Base-by-base conservation (phyloP, 2,113 vertebrate genomes). In the Nothoprocta perdicaria region DNA sequence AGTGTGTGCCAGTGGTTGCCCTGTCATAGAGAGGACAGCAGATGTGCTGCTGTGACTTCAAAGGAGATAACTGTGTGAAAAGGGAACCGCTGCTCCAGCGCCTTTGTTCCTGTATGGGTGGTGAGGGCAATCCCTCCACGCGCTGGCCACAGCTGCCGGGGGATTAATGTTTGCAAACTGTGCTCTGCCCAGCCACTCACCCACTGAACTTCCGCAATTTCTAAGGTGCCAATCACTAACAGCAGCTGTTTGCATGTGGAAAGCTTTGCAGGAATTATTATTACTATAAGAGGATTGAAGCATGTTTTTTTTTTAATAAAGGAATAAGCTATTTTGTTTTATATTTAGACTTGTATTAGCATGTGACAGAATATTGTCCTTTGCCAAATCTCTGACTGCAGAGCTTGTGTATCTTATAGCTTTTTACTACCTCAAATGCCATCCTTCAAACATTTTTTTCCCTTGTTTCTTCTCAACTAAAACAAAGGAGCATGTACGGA, bases 311-410 rank as follows among this genome's bases (percentile, higher is more conserved):
- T 86, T n/a, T 12, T 52, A 95, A 88, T 80, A 82, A 93, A 84
- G 58, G 74, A 94, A 74, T 69, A 87, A 93, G 60, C 41, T 55
- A 95, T 27, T 5, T 63, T 2, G 41, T 84, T 84, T 92, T 93
- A 73, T 86, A 35, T 92, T 94, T 60, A 81, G 67, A 80, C 61
- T 84, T 77, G 53, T 85, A 95, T 93, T 95, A 92, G 67, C 78
- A 84, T 87, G 80, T 4, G 45, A 93, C 38, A 75, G 53, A 93
- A 90, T 76, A 92, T 1, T 84, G 78, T 55, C 89, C 81, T 90
- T 90, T 93, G 72, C 67, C 62, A 89, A 69, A 87, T 81, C 79
- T 80, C 74, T 82, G 46, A 67, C 58, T 88, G 77, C 82, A 84
- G 71, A 94, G 80, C 33, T 91, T 84, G 80, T 77, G 79, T 57